Base-by-base conservation (phyloP, 2,113 vertebrate genomes). In the Silurus meridionalis region DNA sequence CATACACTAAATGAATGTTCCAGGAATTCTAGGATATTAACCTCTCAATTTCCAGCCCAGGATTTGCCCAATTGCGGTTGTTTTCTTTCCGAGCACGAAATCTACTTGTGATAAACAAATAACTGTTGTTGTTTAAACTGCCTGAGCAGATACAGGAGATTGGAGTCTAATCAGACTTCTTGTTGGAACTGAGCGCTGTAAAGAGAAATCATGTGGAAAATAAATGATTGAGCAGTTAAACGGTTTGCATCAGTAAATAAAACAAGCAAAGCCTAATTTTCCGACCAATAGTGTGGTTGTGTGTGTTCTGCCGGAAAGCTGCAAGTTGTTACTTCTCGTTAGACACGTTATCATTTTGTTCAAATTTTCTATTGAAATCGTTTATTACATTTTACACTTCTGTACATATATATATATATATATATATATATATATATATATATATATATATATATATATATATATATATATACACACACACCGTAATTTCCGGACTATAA, bases 261-360 rank as follows among this genome's bases (percentile, higher is more conserved):
- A 52, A 63, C 48, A 63, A 75, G 37, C 55, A 48, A 52, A 37
- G 71, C 13, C 48, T 84, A 61, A 64, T 84, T 63, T 52, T n/a
- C 71, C 4, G 14, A n/a, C 11, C 15, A 77, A 25, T 53, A 48
- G 8, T 15, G 21, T 37, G 37, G 37, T 37, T 37, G 37, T 28
- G 25, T 8, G 72, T 63, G 58, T 52, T 61, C 0, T 28, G 46
- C 71, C 53, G 71, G 55, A 23, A 55, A 84, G 83, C 67, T 48
- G 69, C 2, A 23, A 61, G 55, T 77, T 52, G 50, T 69, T 37
- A 75, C 57, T 61, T 50, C 83, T 84, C 58, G 50, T 84, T 84
- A 75, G 21, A 23, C 48, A 63, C 57, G 64, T 84, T 69, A 82
- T 66, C 80, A 75, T 84, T 61, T 75, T 74, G 8, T 75, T 75